These are phyloP conservation scores for Drosophila eugracilis DNA, from an alignment of 1,140 invertebrate species.

Conservation along the genomic window DNA sequence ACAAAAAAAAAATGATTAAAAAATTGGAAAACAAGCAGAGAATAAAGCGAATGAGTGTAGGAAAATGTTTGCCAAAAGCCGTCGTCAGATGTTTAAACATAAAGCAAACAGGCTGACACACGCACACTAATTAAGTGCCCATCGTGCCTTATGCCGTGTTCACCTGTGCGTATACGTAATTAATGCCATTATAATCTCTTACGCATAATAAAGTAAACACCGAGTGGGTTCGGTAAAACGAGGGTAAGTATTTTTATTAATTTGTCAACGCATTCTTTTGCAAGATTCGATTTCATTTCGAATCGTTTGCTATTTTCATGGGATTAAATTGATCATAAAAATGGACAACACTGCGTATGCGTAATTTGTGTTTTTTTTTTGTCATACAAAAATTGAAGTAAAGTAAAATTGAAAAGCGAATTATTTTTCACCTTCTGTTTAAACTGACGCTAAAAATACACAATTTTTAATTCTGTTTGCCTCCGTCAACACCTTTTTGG, in stretches of 20 bases:
- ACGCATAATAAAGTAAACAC: slow-evolving; percentile 76
- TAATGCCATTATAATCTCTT: slow-evolving; percentile 82
- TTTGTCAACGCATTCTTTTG: slow-evolving; percentile 62
- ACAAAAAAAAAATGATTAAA: not conserved
- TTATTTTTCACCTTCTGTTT: slow-evolving; percentile 8
- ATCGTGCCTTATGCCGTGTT: slow-evolving; percentile 31
- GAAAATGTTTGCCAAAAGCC: slow-evolving; percentile 47
- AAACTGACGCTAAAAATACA: slow-evolving; percentile 34
- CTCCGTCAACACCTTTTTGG: slow-evolving; percentile 20
- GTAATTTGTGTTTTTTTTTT: slow-evolving; percentile 24
- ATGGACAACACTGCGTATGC: slow-evolving; percentile 10
- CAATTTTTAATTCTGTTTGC: slow-evolving; percentile 30
- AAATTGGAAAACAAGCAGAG: slow-evolving; percentile 5
- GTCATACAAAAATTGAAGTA: slow-evolving; percentile 3
- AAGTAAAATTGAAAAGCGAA: slow-evolving; percentile 4
- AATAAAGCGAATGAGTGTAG: not conserved
- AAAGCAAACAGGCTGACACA: slow-evolving; percentile 55
- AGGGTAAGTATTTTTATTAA: slow-evolving; percentile 58
- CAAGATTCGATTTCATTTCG: not conserved
- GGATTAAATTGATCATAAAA: slow-evolving; percentile 62
- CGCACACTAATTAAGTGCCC: slow-evolving; percentile 66
- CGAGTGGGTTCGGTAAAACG: no score
- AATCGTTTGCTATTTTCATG: slow-evolving; percentile 24
- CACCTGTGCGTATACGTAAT: slow-evolving; percentile 81
- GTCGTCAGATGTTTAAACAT: slow-evolving; percentile 68